A percentile compares a stretch with the other conserved stretches of the same genome.
Evolutionary conservation across 2,113 vertebrate species (phyloP).

Genomic region (Gambusia affinis): DNA sequence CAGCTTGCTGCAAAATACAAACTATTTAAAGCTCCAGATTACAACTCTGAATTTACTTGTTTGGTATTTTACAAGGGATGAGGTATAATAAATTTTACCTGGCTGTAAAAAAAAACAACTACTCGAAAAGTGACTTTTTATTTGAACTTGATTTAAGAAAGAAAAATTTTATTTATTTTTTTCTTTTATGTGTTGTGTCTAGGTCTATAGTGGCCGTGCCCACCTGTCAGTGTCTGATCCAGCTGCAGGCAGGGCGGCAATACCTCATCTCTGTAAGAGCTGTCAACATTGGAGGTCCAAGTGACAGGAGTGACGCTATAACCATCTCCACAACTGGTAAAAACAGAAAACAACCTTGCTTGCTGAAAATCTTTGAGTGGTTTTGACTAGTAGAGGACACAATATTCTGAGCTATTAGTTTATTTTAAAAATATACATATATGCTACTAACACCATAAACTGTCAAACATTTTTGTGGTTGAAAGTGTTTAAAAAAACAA

Average conservation of each 20-base stretch:
- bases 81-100: neutral
- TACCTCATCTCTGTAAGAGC: slow-evolving; percentile 87
- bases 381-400: neutral
- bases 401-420: too few relatives aligned
- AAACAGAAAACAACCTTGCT: neutral
- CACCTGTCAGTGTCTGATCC: slow-evolving; percentile 88
- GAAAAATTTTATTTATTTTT: neutral
- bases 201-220: slow-evolving; percentile 93
- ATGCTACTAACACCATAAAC: too few relatives aligned
- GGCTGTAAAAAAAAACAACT: neutral
- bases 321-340: slow-evolving; percentile 87
- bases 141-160: too few relatives aligned
- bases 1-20: slow-evolving; percentile 11
- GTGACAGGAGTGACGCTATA: slow-evolving; percentile 83
- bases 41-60: neutral
- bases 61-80: neutral
- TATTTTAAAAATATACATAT: too few relatives aligned
- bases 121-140: neutral
- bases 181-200: neutral
- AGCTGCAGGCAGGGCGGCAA: slow-evolving; percentile 82
- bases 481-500: too few relatives aligned
- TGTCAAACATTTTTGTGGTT: too few relatives aligned
- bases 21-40: neutral
- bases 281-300: slow-evolving; percentile 89
- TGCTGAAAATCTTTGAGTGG: neutral